phyloP scores from a whole-genome alignment of 2,888 invertebrate genomes.

The Hedya salicella region DNA sequence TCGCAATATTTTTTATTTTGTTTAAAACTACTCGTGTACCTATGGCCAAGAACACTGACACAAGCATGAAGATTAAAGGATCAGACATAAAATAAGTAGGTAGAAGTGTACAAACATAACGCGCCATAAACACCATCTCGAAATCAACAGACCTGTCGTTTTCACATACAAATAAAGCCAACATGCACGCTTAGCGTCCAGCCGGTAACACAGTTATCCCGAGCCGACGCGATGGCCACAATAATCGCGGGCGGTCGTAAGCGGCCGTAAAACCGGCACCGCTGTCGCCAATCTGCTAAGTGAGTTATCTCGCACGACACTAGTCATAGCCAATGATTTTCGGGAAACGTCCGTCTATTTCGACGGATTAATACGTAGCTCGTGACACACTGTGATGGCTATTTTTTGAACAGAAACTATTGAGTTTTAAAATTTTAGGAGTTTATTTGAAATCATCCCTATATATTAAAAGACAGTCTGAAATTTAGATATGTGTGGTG shows the following conservation, averaged over 20 bases:
- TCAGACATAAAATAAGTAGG: too few species aligned
- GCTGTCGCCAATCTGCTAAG: constrained; percentile 41
- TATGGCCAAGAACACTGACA: too few species aligned
- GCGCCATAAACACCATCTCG: constrained; percentile 8
- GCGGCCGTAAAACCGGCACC: constrained; percentile 28
- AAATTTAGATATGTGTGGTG: too few species aligned
- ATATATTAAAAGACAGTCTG: too few species aligned
- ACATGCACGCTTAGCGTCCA: not conserved
- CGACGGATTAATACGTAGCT: not conserved
- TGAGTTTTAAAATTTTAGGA: too few species aligned
- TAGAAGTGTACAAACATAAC: too few species aligned
- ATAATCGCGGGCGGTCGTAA: constrained; percentile 37
- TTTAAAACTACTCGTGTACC: too few species aligned
- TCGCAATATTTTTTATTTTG: too few species aligned
- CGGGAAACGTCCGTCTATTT: constrained; percentile 12
- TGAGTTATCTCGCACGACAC: constrained; percentile 31
- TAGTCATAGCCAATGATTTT: constrained; percentile 15
- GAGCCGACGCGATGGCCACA: constrained; percentile 29
- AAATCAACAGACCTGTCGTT: constrained; percentile 13
- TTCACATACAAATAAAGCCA: constrained; percentile 17
- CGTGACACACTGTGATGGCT: not conserved
- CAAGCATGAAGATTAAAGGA: too few species aligned
- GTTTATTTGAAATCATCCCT: too few species aligned
- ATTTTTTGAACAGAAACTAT: too few species aligned
- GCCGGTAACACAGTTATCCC: constrained; percentile 36